These are phyloP conservation scores for Eurois occulta DNA, from an alignment of 2,888 invertebrate genomes.

Conservation along the genomic window DNA sequence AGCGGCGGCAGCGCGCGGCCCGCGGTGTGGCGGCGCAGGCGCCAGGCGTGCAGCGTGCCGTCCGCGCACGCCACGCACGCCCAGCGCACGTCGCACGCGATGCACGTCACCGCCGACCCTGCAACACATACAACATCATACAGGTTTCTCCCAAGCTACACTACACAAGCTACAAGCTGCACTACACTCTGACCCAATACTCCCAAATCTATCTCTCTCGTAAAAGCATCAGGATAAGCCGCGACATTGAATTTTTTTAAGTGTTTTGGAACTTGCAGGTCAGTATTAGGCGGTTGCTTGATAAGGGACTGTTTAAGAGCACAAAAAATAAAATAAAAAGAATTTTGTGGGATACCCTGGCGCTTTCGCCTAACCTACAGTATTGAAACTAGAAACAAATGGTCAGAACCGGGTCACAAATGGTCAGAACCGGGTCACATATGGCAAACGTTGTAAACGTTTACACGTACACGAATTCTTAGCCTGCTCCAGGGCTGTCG, in stretches of 20 bases:
- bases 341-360: neutral
- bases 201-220: no score
- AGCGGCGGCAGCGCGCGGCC: conserved; percentile 89
- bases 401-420: no score
- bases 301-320: neutral
- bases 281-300: neutral
- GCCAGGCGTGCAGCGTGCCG: conserved; percentile 92
- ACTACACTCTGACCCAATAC: no score
- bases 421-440: no score
- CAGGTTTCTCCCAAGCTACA: neutral
- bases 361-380: no score
- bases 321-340: no score
- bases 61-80: conserved; percentile 93
- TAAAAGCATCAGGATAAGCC: no score
- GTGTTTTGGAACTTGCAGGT: neutral
- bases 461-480: no score
- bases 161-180: no score
- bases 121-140: neutral
- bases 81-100: conserved; percentile 91
- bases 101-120: conserved; percentile 91
- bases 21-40: conserved; percentile 82
- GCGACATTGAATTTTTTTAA: no score
- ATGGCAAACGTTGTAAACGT: no score
- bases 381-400: neutral
- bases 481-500: neutral